These are phyloP conservation scores for Melolontha melolontha DNA, from an alignment of 2,888 invertebrate genomes.

Conservation along the genomic window DNA sequence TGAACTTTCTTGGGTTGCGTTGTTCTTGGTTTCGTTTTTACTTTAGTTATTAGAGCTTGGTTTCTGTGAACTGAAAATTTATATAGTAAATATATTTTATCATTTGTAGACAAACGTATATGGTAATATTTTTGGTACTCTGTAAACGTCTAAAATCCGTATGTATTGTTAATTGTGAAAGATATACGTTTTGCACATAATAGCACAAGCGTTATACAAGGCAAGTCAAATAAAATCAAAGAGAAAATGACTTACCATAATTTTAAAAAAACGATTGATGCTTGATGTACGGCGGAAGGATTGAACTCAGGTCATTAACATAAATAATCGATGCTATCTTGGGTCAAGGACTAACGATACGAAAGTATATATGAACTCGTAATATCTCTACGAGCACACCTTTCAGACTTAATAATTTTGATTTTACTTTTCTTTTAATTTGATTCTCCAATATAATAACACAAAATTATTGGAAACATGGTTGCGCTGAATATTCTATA, in stretches of 20 bases:
- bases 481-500: too few species aligned
- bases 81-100: conserved; percentile 4
- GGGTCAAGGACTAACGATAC: conserved; percentile 12
- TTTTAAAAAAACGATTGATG: too few species aligned
- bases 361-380: background rate
- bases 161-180: background rate
- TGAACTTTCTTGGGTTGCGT: conserved; percentile 92
- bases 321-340: conserved; percentile 8
- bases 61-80: conserved; percentile 64
- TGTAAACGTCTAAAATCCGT: conserved; percentile 2
- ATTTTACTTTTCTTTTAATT: too few species aligned
- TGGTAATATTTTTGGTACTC: conserved; percentile 17
- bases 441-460: too few species aligned
- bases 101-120: conserved; percentile 11
- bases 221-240: too few species aligned
- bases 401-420: too few species aligned
- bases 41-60: conserved; percentile 83
- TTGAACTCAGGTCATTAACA: background rate
- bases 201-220: too few species aligned
- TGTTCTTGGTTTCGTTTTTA: conserved; percentile 81
- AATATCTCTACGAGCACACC: too few species aligned
- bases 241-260: too few species aligned
- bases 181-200: too few species aligned
- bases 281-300: background rate
- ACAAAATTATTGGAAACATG: too few species aligned